Conservation (phyloP, 35 echinoderm and acorn worm species). For the Strongylocentrotus purpuratus region DNA sequence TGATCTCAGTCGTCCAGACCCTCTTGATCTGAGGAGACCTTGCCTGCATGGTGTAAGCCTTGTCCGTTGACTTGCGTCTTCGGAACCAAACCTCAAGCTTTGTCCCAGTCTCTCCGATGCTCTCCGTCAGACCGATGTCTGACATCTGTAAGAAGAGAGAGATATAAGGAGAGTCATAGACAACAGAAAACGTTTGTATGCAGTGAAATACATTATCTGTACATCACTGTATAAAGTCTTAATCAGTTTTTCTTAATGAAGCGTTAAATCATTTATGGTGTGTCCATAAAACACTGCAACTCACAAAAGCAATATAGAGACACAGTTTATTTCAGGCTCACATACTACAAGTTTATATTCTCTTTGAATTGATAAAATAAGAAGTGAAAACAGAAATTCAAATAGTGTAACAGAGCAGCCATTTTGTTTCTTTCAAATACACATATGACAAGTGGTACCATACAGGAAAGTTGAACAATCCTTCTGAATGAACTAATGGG, state of each 20-base stretch:
- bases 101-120: slow-evolving; percentile 82
- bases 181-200: too few relatives aligned
- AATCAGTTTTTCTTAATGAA: not conserved
- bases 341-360: too few relatives aligned
- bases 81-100: slow-evolving; percentile 92
- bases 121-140: slow-evolving; percentile 95
- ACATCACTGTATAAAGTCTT: not conserved
- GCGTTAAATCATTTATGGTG: too few relatives aligned
- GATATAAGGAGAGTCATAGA: not conserved
- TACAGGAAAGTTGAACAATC: too few relatives aligned
- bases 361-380: not conserved
- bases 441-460: not conserved
- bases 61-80: slow-evolving; percentile 61
- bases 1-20: slow-evolving; percentile 74
- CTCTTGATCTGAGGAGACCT: slow-evolving; percentile 57
- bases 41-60: slow-evolving; percentile 79
- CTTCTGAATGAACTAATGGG: not conserved
- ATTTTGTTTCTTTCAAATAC: not conserved
- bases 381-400: not conserved
- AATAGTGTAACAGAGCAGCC: not conserved
- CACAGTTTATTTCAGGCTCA: too few relatives aligned
- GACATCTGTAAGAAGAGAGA: slow-evolving; percentile 62
- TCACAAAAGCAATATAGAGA: too few relatives aligned
- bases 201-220: not conserved
- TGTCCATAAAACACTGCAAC: too few relatives aligned